Percentiles rank a stretch among this genome's conserved stretches.
phyloP scores from a whole-genome alignment of 2,888 invertebrate genomes.

The Hypomecis atomaria region DNA sequence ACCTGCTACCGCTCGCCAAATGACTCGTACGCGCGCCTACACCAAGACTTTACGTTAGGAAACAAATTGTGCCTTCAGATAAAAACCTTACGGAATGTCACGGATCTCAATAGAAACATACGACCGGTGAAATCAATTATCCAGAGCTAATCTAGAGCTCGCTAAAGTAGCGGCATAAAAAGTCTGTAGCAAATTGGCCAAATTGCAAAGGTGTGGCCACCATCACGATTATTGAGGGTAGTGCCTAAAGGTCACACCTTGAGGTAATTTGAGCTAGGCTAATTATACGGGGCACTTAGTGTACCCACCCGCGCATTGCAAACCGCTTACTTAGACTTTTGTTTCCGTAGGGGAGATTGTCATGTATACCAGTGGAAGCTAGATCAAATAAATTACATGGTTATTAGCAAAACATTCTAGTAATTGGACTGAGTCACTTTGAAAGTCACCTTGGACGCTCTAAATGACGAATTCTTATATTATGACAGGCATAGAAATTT shows the following conservation, averaged over 20 bases:
- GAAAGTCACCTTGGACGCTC: conserved; percentile 23
- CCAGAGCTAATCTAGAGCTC: conserved; percentile 34
- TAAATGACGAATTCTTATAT: conserved; percentile 33
- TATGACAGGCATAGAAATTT: conserved; percentile 24
- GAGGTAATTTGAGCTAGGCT: conserved; percentile 60
- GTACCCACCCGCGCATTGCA: conserved; percentile 47
- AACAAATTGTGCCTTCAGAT: conserved; percentile 39
- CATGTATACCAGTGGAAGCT: neutral
- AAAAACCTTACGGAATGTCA: conserved; percentile 30
- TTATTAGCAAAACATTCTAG: conserved; percentile 13
- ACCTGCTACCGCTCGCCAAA: conserved; percentile 79
- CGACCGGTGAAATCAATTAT: conserved; percentile 28
- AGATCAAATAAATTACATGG: conserved; percentile 16
- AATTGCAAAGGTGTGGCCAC: conserved; percentile 56
- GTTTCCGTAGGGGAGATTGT: conserved; percentile 29
- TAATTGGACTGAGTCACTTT: conserved; percentile 26
- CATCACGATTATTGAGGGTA: conserved; percentile 58
- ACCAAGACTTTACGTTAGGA: conserved; percentile 65
- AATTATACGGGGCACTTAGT: conserved; percentile 58
- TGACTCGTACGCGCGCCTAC: conserved; percentile 70
- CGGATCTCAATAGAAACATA: neutral
- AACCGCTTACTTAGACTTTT: conserved; percentile 37
- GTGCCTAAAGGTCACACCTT: conserved; percentile 65
- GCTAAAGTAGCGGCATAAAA: conserved; percentile 31
- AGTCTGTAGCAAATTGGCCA: conserved; percentile 44